These are phyloP conservation scores for Diloba caeruleocephala DNA, from an alignment of 2,888 invertebrate genomes.

Conservation along the genomic window DNA sequence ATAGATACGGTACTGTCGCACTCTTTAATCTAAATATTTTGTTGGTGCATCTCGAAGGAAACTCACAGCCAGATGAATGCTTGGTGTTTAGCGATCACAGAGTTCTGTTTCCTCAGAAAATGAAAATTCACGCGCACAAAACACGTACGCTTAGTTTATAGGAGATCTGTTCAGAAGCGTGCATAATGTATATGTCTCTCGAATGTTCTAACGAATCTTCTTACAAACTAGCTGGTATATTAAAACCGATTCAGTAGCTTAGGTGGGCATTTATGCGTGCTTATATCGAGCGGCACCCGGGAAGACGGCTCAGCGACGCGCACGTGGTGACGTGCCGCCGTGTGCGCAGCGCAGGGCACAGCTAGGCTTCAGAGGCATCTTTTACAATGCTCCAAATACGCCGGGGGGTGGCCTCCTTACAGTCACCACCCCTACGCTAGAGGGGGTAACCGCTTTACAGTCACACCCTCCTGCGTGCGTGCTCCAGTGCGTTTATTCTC, in stretches of 20 bases:
- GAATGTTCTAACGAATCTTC: constrained; percentile 18
- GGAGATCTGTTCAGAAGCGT: constrained; percentile 32
- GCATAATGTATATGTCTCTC: constrained; percentile 28
- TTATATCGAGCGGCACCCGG: too few relatives aligned
- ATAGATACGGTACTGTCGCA: constrained; percentile 24
- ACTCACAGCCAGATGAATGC: constrained; percentile 44
- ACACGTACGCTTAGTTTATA: constrained; percentile 50
- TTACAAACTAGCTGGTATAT: constrained; percentile 19
- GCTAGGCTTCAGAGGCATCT: too few relatives aligned
- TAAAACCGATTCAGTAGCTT: constrained; percentile 3
- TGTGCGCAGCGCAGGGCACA: too few relatives aligned
- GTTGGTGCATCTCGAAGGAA: constrained; percentile 34
- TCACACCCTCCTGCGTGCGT: too few relatives aligned
- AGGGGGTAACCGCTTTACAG: too few relatives aligned
- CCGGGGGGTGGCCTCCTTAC: too few relatives aligned
- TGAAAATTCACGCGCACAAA: constrained; percentile 46
- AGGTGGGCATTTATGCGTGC: too few relatives aligned
- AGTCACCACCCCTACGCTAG: too few relatives aligned
- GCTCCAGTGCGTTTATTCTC: too few relatives aligned
- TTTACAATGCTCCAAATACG: too few relatives aligned
- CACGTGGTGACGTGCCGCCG: too few relatives aligned
- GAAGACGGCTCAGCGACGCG: too few relatives aligned
- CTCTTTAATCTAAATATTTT: constrained; percentile 30
- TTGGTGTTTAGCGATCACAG: constrained; percentile 26
- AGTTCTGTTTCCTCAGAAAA: constrained; percentile 34